Evolutionary conservation across 2,797 vertebrate species (phyloP), one percentile per base, ranked within the genome.

Genomic region (Neosilurus hyrtlii): DNA sequence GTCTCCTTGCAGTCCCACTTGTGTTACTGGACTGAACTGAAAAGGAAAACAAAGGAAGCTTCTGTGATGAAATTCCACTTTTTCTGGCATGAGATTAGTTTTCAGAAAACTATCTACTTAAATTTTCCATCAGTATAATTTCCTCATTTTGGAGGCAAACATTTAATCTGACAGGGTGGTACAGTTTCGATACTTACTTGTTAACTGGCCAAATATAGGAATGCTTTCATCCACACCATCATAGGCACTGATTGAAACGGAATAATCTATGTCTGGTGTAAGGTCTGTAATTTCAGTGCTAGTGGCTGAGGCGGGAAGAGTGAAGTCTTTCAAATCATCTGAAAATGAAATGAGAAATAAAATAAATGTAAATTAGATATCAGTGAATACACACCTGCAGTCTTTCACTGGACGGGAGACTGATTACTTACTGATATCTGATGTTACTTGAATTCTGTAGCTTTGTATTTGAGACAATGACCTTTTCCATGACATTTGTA

Each of bases 401-500:
- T 8, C 56, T 14, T 6, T 77, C 1, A 63, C 16, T 56, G 22
- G 22, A 61, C 6, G 22, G 57, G 51, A 22, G 63, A 37, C 67
- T 52, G 84, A 51, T 68, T 87, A 92, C 95, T 92, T 89, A 99
- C 98, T 97, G 89, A 94, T 94, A 81, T 96, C 94, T 90, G 97
- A 95, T 76, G 94, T 91, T 85, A 99, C 91, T 91, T 97, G 97
- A 94, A 99, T 95, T 94, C 92, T 97, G 93, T 96, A 99, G 91
- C 97, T 97, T 87, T 95, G 92, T 95, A 98, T 96, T 84, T 72
- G 91, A 90, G 95, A 91, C 10, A 89, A 91, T 88, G 98, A 96
- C 85, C 90, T 96, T 86, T 85, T 91, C 98, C 98, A 99, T 93
- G 96, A 95, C 98, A 99, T 99, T 92, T 96, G 95, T 95, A 99